Evolutionary conservation across 2,797 vertebrate species (phyloP).

Genomic region (Channallabes apus): DNA sequence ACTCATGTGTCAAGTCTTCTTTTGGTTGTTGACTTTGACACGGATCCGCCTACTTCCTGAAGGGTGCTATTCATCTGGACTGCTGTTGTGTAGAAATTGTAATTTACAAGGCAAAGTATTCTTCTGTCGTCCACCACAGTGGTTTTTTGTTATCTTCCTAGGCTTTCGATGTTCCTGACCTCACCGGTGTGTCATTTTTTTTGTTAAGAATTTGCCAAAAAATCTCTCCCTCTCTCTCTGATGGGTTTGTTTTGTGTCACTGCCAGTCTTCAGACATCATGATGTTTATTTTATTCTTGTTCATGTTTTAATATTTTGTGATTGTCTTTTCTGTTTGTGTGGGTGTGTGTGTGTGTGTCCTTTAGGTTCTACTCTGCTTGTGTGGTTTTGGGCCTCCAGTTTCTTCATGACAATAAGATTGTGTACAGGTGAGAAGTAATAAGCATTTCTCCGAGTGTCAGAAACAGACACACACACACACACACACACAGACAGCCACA

Average conservation of each 20-base stretch:
- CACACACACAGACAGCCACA: constrained; percentile 18
- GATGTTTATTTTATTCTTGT: constrained; percentile 5
- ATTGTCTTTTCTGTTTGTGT: constrained; percentile 14
- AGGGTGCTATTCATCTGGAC: neutral
- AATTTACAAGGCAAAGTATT: neutral
- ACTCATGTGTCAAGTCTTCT: neutral
- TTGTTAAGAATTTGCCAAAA: neutral
- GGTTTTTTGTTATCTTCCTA: neutral
- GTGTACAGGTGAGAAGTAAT: constrained; percentile 81
- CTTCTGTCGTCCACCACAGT: neutral
- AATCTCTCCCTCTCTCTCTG: neutral
- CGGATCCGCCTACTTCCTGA: neutral
- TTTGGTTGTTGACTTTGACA: neutral
- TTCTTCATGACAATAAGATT: constrained; percentile 87
- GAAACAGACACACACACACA: constrained; percentile 18
- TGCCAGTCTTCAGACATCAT: neutral
- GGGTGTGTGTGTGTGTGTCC: constrained; percentile 42
- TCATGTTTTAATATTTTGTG: constrained; percentile 6
- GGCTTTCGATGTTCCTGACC: neutral
- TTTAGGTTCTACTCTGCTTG: constrained; percentile 87
- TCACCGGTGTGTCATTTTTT: neutral
- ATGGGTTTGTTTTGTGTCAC: neutral
- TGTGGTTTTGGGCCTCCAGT: constrained; percentile 86
- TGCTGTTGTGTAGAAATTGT: neutral
- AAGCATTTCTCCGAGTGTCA: neutral